phyloP scores from a whole-genome alignment of 2,113 vertebrate genomes.

The Glareola pratincola region DNA sequence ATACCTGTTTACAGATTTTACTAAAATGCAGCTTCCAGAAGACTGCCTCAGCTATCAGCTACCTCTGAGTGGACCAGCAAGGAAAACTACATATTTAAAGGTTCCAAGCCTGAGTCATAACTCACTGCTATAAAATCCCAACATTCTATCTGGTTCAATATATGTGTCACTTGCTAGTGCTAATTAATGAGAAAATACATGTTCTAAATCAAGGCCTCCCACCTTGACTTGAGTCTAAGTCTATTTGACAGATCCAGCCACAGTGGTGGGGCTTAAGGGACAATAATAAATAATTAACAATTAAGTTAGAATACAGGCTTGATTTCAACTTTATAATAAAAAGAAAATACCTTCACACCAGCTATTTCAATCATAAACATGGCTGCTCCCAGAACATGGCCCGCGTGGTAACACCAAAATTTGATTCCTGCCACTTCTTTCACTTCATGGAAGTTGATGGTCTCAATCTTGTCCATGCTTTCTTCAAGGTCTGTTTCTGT shows the following conservation, averaged over 20 bases:
- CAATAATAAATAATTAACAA: background rate
- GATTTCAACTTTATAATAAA: background rate
- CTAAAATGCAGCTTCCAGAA: background rate
- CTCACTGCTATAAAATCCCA: background rate
- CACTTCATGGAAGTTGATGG: constrained; percentile 98
- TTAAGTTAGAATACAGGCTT: background rate
- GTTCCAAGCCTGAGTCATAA: background rate
- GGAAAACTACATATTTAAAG: background rate
- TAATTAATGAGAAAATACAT: background rate
- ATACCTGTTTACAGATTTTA: background rate
- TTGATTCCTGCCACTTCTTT: constrained; percentile 98
- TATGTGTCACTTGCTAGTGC: background rate
- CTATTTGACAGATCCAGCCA: background rate
- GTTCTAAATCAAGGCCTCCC: background rate
- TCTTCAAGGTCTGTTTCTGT: constrained; percentile 96
- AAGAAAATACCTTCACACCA: constrained; percentile 87
- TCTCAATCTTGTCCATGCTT: constrained; percentile 99
- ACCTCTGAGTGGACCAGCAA: background rate
- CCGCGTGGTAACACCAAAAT: constrained; percentile 98
- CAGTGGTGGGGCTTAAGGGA: background rate
- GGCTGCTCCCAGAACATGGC: constrained; percentile 94
- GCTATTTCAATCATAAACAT: constrained; percentile 99
- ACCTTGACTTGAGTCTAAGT: background rate
- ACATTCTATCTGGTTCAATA: background rate
- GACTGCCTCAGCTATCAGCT: background rate